Evolutionary conservation across 2,113 vertebrate species (phyloP), one percentile per base, ranked within the genome.

Genomic region (Coptodon rendalli): DNA sequence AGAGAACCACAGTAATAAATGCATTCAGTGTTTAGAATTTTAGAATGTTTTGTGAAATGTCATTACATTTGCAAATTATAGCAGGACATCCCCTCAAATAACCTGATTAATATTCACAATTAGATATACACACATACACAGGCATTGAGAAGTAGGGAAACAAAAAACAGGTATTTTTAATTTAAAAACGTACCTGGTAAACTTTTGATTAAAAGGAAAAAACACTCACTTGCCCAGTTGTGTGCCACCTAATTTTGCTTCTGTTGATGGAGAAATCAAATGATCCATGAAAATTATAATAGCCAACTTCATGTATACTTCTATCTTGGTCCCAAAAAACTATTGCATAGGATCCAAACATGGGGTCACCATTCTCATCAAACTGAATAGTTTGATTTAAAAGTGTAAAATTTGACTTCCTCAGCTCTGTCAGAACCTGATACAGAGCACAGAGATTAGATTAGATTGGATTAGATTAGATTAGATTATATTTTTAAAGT

Each of bases 371-470:
- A 0, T 95, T 92, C 9, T 90, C 13, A 7, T 98, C 93, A 34
- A 98, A 98, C 4, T 89, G 84, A 84, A 99, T 85, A 3, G 0
- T 89, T 12, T 93, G 90, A 5, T 96, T 85, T 2, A 96, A 88
- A 9, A 98, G 94, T 9, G 86, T 95, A 86, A 99, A 98, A 84
- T 97, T 96, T 8, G 96, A 96, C 76, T 93, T 95, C 85, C 63
- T 96, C 48, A 96, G 83, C 82, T 95, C 91, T 73, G 59, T 63
- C 6, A 96, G 86, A 86, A 95, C 91, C 48, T 94, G 68, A n/a
- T n/a, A n/a, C n/a, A n/a, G n/a, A 9, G 78, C 29, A 78, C 24
- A 85, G 78, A 48, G 3, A 29, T 59, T 11, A 48, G 43, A 54
- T 17, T 7, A 34, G 88, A 57, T 31, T 31, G 5, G 29, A 31